These are phyloP conservation scores for Lineus longissimus DNA, from an alignment of 1,140 invertebrate genomes.

Conservation along the genomic window DNA sequence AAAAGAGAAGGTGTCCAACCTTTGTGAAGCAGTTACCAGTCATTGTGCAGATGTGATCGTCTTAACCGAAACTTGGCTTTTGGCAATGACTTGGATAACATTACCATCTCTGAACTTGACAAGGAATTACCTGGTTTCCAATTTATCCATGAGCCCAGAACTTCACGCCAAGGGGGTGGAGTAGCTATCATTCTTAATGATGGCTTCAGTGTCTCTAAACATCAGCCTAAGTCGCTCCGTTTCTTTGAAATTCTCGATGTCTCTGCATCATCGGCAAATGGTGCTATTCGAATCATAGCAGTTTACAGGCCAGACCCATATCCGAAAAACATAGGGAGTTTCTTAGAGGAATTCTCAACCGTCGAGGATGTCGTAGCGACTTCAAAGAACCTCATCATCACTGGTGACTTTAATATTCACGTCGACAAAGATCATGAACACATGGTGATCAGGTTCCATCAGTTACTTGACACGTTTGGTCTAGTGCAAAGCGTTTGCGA, in stretches of 20 bases:
- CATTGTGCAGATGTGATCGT: background rate
- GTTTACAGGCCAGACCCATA: background rate
- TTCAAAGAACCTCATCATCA: background rate
- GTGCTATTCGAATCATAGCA: background rate
- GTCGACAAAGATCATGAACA: no score
- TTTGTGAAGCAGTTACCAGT: background rate
- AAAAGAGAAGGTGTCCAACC: background rate
- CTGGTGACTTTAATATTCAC: no score
- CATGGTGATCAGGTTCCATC: no score
- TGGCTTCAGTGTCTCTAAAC: background rate
- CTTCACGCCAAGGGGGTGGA: background rate
- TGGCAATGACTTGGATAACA: background rate
- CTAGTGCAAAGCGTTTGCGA: no score
- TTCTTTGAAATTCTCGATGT: background rate
- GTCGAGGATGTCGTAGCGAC: background rate
- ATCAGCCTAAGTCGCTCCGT: background rate
- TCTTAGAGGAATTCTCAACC: background rate
- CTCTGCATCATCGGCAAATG: background rate
- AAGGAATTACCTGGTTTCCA: background rate
- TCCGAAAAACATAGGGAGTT: background rate
- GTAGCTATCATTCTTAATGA: background rate
- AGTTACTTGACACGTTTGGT: no score
- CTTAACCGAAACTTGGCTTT: background rate
- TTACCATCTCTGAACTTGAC: background rate
- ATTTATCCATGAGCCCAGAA: background rate